Evolutionary conservation across 2,113 vertebrate species (phyloP).

Genomic region (Alaudala cheleensis): DNA sequence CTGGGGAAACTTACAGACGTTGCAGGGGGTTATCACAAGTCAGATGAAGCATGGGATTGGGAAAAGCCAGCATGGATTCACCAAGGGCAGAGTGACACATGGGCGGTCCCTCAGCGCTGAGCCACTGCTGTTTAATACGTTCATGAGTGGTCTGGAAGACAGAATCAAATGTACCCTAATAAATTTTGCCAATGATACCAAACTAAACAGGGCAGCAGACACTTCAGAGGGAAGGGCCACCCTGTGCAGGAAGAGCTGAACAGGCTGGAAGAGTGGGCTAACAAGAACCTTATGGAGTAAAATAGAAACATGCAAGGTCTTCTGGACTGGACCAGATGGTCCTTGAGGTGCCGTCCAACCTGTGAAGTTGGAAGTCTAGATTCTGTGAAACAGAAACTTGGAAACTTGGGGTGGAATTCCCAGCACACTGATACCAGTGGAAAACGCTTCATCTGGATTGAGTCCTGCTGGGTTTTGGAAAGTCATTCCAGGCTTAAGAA

Average conservation of each 20-base stretch:
- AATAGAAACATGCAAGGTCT: background rate
- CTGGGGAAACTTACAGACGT: background rate
- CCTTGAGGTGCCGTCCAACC: background rate
- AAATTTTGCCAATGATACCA: background rate
- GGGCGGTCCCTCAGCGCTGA: rapidly evolving
- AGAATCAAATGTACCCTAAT: background rate
- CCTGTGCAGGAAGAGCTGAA: background rate
- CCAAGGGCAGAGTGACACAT: background rate
- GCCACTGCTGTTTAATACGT: background rate
- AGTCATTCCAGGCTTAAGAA: background rate
- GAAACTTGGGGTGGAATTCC: background rate
- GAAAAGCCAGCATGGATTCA: background rate
- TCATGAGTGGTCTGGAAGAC: background rate
- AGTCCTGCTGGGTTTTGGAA: background rate
- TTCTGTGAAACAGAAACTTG: background rate
- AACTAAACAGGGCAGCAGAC: rapidly evolving
- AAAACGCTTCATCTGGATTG: background rate
- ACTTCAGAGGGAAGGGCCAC: background rate
- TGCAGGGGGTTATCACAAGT: background rate
- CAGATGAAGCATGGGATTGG: rapidly evolving
- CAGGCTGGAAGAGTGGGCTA: background rate
- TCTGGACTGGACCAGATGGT: background rate
- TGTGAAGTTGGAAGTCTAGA: background rate
- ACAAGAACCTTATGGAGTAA: background rate
- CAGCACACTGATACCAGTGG: background rate